Evolutionary conservation across 2,888 invertebrate species (phyloP), one percentile per base, ranked within the genome.

Genomic region (Sepioteuthis lessoniana): DNA sequence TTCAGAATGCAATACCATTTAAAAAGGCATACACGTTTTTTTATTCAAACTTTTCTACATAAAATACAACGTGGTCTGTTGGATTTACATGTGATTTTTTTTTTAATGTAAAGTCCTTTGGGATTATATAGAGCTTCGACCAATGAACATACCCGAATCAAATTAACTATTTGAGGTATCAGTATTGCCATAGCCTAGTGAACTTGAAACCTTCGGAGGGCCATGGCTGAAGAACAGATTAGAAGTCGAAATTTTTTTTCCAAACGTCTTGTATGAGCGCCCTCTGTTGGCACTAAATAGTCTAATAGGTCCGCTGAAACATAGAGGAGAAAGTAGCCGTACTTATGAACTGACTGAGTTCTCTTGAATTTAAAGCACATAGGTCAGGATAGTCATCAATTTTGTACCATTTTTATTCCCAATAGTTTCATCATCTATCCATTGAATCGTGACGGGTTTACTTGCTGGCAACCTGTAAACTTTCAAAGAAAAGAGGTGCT

Each of bases 1-100:
- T 76, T n/a, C 13, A 76, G 35, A 76, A 76, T 76, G n/a, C 76
- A 76, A 76, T 10, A 76, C 16, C 76, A 35, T 1, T 76, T 76
- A 76, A 76, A 76, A 76, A 76, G n/a, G 76, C 76, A 76, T 35
- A 35, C n/a, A 76, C 19, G n/a, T 42, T 42, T 42, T 60, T 76
- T 76, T 76, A 76, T 76, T 76, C 76, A 76, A 76, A 76, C n/a
- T 76, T 76, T n/a, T 76, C 76, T 76, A 76, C 76, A 76, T 76
- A 76, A 76, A n/a, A 55, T 21, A 55, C 55, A 55, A 76, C 76
- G 76, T 76, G 76, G 76, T 76, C n/a, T n/a, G 76, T 76, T 76
- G 76, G n/a, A 76, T 76, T n/a, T 76, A 76, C 35, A 76, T n/a
- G 76, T 35, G 16, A n/a, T n/a, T 76, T 16, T n/a, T 35, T 3